Percentiles rank a stretch among this genome's conserved stretches.
These are phyloP conservation scores for Myiothlypis coronata DNA, from an alignment of 2,797 vertebrate species.

Conservation along the genomic window DNA sequence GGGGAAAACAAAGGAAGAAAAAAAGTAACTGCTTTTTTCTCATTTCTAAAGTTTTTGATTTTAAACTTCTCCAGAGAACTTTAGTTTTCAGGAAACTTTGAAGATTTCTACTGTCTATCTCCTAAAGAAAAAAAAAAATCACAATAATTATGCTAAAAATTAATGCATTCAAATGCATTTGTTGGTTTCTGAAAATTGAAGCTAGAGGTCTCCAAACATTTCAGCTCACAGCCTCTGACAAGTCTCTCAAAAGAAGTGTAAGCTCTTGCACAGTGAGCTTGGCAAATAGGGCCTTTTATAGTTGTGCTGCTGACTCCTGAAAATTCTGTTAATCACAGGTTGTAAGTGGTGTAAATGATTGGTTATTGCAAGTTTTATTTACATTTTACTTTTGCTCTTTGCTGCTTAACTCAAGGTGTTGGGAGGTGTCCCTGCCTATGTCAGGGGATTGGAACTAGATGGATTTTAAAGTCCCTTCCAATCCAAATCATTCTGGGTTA, in stretches of 20 bases:
- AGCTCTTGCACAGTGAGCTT: background rate
- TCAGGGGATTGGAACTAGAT: background rate
- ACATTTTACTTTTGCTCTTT: background rate
- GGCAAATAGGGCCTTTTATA: background rate
- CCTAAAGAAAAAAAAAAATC: background rate
- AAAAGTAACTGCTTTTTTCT: rapidly evolving
- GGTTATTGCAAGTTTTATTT: background rate
- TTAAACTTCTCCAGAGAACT: background rate
- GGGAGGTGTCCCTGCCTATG: background rate
- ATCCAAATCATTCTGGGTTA: background rate
- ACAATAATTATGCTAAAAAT: background rate
- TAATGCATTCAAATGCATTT: background rate
- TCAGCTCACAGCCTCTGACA: background rate
- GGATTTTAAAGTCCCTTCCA: background rate
- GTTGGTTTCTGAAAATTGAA: background rate
- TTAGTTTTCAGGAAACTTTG: background rate
- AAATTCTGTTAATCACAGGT: background rate
- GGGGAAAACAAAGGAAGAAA: background rate
- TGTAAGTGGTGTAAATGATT: background rate
- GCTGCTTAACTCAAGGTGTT: background rate
- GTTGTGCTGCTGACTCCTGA: background rate
- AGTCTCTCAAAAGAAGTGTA: background rate
- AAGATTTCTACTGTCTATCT: background rate
- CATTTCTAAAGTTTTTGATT: background rate
- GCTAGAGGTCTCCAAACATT: background rate